These are phyloP conservation scores for Avahi laniger DNA, from an alignment of 2,797 vertebrate species.

Conservation along the genomic window DNA sequence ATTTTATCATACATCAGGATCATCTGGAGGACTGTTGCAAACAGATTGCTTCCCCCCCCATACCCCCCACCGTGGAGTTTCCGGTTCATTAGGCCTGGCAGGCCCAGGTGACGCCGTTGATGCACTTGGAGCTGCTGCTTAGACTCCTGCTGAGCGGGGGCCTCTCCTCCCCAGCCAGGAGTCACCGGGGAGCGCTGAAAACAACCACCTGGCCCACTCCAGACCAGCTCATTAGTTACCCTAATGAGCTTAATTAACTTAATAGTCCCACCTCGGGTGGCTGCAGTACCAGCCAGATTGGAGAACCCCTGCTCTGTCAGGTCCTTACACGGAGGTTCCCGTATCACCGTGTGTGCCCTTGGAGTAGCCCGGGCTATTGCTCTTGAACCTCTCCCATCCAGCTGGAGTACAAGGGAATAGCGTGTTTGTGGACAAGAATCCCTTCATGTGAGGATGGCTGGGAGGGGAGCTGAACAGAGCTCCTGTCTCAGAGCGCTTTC, in stretches of 20 bases:
- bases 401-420: fast-evolving
- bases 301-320: not conserved
- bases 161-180: not conserved
- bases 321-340: not conserved
- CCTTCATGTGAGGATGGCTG: not conserved
- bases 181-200: not conserved
- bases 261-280: not conserved
- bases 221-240: not conserved
- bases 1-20: not conserved
- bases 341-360: not conserved
- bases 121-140: not conserved
- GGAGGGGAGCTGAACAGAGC: not conserved
- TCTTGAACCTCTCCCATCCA: not conserved
- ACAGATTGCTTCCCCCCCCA: not conserved
- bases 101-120: not conserved
- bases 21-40: not conserved
- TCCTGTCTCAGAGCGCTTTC: not conserved
- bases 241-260: not conserved
- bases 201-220: not conserved
- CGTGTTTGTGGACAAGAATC: not conserved
- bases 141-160: not conserved
- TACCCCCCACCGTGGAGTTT: not conserved
- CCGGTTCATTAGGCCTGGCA: not conserved
- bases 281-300: not conserved
- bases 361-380: not conserved